Percentiles rank a stretch among this genome's conserved stretches.
Evolutionary conservation across 2,797 vertebrate species (phyloP).

Genomic region (Pangasius djambal): DNA sequence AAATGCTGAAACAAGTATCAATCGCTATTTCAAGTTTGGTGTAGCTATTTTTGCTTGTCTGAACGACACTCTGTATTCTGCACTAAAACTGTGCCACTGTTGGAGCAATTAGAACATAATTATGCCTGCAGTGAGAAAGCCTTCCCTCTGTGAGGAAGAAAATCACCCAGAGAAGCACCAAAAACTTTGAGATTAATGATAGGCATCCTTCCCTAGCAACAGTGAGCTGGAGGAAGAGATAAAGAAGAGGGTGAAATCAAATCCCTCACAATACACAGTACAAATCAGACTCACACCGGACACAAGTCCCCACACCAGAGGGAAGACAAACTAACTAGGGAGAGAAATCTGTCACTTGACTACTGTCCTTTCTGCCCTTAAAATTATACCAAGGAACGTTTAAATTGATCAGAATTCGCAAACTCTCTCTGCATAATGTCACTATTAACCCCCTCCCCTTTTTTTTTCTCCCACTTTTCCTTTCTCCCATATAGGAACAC

Average conservation of each 20-base stretch:
- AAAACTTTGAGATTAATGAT: constrained; percentile 37
- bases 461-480: background rate
- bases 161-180: constrained; percentile 32
- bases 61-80: background rate
- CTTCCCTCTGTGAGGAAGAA: background rate
- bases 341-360: background rate
- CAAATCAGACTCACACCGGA: background rate
- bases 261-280: background rate
- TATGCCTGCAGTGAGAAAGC: constrained; percentile 11
- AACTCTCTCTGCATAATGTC: background rate
- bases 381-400: background rate
- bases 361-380: background rate
- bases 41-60: background rate
- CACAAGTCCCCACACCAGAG: background rate
- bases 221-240: constrained; percentile 15
- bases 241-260: constrained; percentile 16
- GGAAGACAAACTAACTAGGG: background rate
- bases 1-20: background rate
- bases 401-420: background rate
- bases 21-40: background rate
- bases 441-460: background rate
- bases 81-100: background rate
- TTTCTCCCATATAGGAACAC: background rate
- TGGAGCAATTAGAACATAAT: constrained; percentile 33
- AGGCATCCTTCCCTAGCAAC: constrained; percentile 38